Evolutionary conservation across 2,113 vertebrate genomes (phyloP).

Genomic region (Heloderma charlesbogerti): DNA sequence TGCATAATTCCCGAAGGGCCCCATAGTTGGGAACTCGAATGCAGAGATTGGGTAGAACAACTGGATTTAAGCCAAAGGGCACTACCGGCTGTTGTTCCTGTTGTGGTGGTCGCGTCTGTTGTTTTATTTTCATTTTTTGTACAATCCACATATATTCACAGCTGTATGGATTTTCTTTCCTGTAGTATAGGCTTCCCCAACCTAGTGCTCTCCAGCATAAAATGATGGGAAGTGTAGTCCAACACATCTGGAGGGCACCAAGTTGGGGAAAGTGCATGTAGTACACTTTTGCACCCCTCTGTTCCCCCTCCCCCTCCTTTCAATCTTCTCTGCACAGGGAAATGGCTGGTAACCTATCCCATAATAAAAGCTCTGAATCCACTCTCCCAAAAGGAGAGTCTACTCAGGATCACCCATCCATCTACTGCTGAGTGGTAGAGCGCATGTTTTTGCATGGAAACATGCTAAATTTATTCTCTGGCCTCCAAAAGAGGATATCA

Average conservation of each 20-base stretch:
- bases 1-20: background rate
- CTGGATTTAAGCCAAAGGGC: background rate
- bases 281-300: background rate
- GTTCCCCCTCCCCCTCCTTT: background rate
- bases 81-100: background rate
- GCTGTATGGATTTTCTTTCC: background rate
- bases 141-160: background rate
- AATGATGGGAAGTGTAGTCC: too few species aligned
- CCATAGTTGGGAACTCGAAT: background rate
- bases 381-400: background rate
- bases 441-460: background rate
- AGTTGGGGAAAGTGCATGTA: background rate
- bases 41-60: background rate
- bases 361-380: background rate
- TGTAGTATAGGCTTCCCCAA: background rate
- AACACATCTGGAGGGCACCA: too few species aligned
- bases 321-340: background rate
- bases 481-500: background rate
- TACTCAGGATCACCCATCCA: background rate
- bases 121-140: background rate
- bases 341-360: background rate
- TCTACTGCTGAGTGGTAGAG: background rate
- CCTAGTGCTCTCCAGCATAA: too few species aligned
- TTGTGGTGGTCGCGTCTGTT: too few species aligned
- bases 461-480: background rate